phyloP scores from a whole-genome alignment of 2,797 vertebrate species.

The Otolemur crassicaudatus region DNA sequence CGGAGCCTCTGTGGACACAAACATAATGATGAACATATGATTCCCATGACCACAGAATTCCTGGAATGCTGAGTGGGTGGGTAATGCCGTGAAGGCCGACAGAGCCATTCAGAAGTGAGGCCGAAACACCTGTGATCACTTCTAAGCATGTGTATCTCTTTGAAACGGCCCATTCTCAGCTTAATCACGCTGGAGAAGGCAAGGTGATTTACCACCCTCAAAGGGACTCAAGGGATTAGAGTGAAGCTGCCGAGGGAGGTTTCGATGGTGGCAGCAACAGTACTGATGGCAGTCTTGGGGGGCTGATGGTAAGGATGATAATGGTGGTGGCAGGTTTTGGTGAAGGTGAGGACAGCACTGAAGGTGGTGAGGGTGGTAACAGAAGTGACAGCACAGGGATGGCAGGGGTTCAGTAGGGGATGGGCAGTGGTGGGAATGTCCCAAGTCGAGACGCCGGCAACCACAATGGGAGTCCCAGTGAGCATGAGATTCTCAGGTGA shows the following conservation, averaged over 20 bases:
- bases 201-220: not conserved
- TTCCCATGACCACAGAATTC: not conserved
- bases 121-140: not conserved
- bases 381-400: not conserved
- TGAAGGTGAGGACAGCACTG: not conserved
- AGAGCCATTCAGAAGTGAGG: not conserved
- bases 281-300: not conserved
- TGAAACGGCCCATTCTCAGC: not conserved
- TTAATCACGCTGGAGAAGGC: not conserved
- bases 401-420: not conserved
- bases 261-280: not conserved
- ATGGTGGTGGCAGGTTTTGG: not conserved
- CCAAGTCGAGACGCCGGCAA: fast-evolving
- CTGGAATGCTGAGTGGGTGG: not conserved
- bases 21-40: not conserved
- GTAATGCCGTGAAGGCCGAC: not conserved
- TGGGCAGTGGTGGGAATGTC: fast-evolving
- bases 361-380: not conserved
- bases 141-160: not conserved
- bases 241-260: not conserved
- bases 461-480: fast-evolving
- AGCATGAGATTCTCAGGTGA: not conserved
- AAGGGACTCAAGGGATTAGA: not conserved
- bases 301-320: fast-evolving
- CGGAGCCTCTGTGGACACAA: not conserved